Base-by-base conservation (phyloP, 2,888 invertebrate species). In the Leptinotarsa tumamoca region DNA sequence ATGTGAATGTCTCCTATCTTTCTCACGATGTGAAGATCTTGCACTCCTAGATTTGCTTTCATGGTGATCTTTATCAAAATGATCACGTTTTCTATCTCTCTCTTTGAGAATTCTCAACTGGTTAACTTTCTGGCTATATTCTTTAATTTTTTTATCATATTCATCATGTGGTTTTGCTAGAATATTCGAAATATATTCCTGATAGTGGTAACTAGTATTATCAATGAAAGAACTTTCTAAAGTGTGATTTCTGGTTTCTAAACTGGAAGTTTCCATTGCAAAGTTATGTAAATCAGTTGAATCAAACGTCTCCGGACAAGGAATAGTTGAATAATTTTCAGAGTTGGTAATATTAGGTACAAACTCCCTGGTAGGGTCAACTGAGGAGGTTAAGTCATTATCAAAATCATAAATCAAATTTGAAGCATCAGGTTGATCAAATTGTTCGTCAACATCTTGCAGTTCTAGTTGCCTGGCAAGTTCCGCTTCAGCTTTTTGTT, bases 401-500 rank as follows among this genome's bases (percentile, higher is more conserved):
- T 71, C 63, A 43, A 73, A 76, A 73, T 73, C 76, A 21, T 76
- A 76, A 54, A 54, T 76, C 10, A 76, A 68, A 51, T 76, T 76
- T 33, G 67, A 73, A 54, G 72, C 72, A 33, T 70, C 70, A 17
- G 70, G 70, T 23, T 70, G 70, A n/a, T 73, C 71, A 56, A 76
- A 76, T 66, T 76, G 76, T 66, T 76, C 76, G 10, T 76, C 73
- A 21, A 63, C 51, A 33, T 76, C 76, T 68, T 68, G 71, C 49
- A 73, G 63, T 10, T 63, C 52, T 63, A 67, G 68, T 14, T 68
- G 68, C 14, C 67, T 63, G 17, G 63, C 71, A 2, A 61, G 61
- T 68, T 73, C 76, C 33, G 58, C 73, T 4, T 76, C 71, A 2
- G n/a, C 43, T 63, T 52, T 72, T 54, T 68, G 58, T 50, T 76